Evolutionary conservation across 92 coral and sea anemone genomes (phyloP).

Genomic region (Galaxea fascicularis): DNA sequence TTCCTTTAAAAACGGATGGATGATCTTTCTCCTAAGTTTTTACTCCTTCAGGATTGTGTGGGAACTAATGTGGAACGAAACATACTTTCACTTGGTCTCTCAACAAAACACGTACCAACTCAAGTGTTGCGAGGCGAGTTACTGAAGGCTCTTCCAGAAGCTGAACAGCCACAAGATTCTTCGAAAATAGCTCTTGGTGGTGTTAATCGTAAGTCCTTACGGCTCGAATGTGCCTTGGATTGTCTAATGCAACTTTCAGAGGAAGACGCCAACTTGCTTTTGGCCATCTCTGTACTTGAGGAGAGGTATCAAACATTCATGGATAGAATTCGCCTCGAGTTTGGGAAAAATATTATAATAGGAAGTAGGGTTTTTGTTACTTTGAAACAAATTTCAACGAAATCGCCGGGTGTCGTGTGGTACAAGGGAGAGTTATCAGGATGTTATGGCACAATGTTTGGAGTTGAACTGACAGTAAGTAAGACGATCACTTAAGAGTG

Average conservation of each 20-base stretch:
- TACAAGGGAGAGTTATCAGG: constrained; percentile 70
- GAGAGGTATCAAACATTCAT: constrained; percentile 59
- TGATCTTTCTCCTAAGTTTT: constrained; percentile 36
- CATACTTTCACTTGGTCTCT: constrained; percentile 17
- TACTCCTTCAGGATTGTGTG: constrained; percentile 40
- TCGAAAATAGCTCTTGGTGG: too few species aligned
- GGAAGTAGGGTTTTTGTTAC: constrained; percentile 46
- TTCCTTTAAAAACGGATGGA: constrained; percentile 30
- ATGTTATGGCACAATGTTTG: constrained; percentile 59
- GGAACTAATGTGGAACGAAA: constrained; percentile 20
- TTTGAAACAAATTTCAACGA: constrained; percentile 37
- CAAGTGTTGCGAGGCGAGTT: constrained; percentile 64
- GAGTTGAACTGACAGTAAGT: constrained; percentile 54
- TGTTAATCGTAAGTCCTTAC: not conserved
- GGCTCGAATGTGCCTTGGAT: not conserved
- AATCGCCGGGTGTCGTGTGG: too few species aligned
- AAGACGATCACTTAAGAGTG: too few species aligned
- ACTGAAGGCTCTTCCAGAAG: constrained; percentile 67
- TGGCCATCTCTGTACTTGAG: constrained; percentile 58
- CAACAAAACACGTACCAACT: constrained; percentile 28
- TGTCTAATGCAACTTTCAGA: not conserved
- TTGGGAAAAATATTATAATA: too few species aligned
- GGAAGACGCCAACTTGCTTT: constrained; percentile 46
- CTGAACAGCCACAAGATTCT: constrained; percentile 67
- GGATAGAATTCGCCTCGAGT: constrained; percentile 63